Evolutionary conservation across 2,888 invertebrate genomes (phyloP), one percentile per base, ranked within the genome.

Genomic region (Catotricha subobsoleta): DNA sequence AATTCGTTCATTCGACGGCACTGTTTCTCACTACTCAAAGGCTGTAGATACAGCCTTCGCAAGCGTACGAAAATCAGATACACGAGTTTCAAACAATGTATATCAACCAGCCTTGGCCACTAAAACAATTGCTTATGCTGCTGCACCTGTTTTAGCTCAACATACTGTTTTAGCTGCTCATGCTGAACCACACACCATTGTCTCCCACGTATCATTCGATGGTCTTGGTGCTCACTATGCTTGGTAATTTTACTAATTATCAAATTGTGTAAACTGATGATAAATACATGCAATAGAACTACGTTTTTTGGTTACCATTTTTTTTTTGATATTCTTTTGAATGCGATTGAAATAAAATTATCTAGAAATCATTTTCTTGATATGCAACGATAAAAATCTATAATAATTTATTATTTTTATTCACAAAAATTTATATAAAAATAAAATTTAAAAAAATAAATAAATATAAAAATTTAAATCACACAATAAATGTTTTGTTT

Each of bases 211-310:
- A 46, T 62, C 69, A 49, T 78, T 76, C 66, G 68, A 65, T 48
- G 76, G 75, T 45, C 66, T 72, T 43, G 71, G 71, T 48, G 68
- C 71, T 48, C 68, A 69, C 48, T 77, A 76, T 61, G 72, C 67
- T 50, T 76, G 71, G 69, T 76, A 71, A 71, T 45, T 20, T 21
- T 21, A 34, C 25, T 6, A 35, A 31, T 16, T 31, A 31, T n/a
- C n/a, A 16, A 44, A 47, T 29, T 39, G 40, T 9, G 10, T 10
- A 18, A 18, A 4, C 9, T 10, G 18, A 7, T 3, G 12, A 7
- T 18, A 10, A n/a, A 21, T 21, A 13, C 34, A 13, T 13, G 19
- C 18, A 2, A 33, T 19, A 30, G 30, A 30, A 15, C 10, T n/a
- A 16, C 12, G 33, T 19, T 18, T 3, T 34, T 34, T 21, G 21